Evolutionary conservation across 2,113 vertebrate species (phyloP), one percentile per base, ranked within the genome.

Genomic region (Oplegnathus fasciatus): DNA sequence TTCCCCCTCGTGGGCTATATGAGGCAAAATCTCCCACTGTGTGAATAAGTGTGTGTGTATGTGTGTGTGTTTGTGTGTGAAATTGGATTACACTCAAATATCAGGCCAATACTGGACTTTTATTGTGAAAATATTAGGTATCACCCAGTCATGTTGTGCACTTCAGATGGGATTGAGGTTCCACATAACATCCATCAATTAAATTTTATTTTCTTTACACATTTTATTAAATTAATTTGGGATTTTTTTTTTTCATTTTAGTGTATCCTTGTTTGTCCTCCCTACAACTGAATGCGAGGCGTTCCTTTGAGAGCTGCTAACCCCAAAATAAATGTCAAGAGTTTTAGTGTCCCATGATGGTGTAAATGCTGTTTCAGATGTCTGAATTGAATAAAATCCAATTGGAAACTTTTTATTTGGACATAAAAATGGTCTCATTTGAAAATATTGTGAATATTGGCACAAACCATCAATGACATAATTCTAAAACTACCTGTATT

Each of bases 1-100:
- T 83, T 17, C 48, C 66, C 86, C 73, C 76, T 74, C 32, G 34
- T 83, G 80, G 68, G 79, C 80, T 81, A 1, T 65, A 60, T 65
- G 86, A 85, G 60, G 80, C 24, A 30, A 67, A 79, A 54, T 57
- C 50, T 75, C 82, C 71, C 40, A 34, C 40, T 52, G 76, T 78
- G 80, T 67, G 78, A 66, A 50, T 37, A 37, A 54, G 57, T 55
- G 67, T 26, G 8, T 68, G 75, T 10, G 26, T 55, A 52, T 52
- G 61, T 71, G 80, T 52, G 69, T 30, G 55, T 44, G 54, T 58
- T 32, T 61, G 42, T 48, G 60, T 57, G 69, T 58, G 67, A 75
- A 69, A 30, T 0, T 20, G 26, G 42, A 37, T 83, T 48, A 78
- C 37, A 30, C 28, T 58, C 28, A 55, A 0, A n/a, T 18, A 62